Percentiles rank a stretch among this genome's conserved stretches.
Evolutionary conservation across 2,797 vertebrate species (phyloP).

Genomic region (Lemur catta): DNA sequence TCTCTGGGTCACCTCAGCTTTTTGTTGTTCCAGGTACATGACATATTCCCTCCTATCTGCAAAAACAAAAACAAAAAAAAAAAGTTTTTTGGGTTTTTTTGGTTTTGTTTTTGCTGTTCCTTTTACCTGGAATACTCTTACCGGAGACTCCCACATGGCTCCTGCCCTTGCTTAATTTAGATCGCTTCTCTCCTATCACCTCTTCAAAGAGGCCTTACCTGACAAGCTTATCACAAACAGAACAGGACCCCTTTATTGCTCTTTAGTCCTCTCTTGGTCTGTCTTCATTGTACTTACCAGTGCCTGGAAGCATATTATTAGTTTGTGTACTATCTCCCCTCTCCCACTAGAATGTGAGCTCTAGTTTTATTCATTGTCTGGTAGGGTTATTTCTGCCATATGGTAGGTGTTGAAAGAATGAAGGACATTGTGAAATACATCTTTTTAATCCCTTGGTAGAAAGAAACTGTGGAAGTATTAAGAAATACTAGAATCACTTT

Average conservation of each 20-base stretch:
- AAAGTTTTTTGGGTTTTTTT: too few relatives aligned
- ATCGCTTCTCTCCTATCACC: background rate
- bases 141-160: background rate
- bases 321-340: background rate
- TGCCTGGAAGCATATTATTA: background rate
- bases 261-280: background rate
- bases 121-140: background rate
- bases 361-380: background rate
- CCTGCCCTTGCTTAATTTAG: background rate
- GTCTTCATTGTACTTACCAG: background rate
- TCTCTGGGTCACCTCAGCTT: background rate
- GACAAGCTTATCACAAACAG: background rate
- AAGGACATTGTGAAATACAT: background rate
- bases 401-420: background rate
- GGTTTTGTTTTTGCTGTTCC: background rate
- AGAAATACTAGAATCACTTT: constrained; percentile 16
- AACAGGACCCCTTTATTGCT: background rate
- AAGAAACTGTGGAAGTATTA: background rate
- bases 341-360: background rate
- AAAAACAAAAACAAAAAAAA: background rate
- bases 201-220: background rate
- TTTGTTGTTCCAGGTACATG: background rate
- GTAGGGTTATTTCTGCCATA: background rate
- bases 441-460: constrained; percentile 3
- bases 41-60: background rate